Evolutionary conservation across 2,888 invertebrate genomes (phyloP).

Genomic region (Pristionchus maxplancki): DNA sequence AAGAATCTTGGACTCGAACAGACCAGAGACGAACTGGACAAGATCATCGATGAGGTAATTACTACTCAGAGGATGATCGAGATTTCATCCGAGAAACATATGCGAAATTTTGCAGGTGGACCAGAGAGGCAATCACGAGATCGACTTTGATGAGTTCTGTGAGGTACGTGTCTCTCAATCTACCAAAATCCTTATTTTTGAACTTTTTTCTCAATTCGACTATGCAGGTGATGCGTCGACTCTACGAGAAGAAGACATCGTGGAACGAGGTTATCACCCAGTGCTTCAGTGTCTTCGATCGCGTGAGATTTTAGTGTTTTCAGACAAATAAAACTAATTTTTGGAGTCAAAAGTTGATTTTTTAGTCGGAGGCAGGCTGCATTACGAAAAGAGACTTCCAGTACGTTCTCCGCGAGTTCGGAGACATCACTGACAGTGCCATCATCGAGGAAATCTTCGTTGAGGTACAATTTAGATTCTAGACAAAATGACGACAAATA

Average conservation of each 20-base stretch:
- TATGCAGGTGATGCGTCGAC: slow-evolving; percentile 67
- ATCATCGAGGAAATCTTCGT: slow-evolving; percentile 74
- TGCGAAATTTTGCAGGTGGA: slow-evolving; percentile 64
- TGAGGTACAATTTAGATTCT: too few species aligned
- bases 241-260: slow-evolving; percentile 73
- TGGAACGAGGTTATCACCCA: slow-evolving; percentile 76
- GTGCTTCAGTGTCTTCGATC: slow-evolving; percentile 75
- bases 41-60: slow-evolving; percentile 73
- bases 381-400: slow-evolving; percentile 75
- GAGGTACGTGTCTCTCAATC: slow-evolving; percentile 50
- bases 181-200: slow-evolving; percentile 54
- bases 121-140: slow-evolving; percentile 76
- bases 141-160: slow-evolving; percentile 76
- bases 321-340: too few species aligned
- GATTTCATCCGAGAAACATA: not conserved
- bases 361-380: slow-evolving; percentile 72
- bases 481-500: not conserved
- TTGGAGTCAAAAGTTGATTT: too few species aligned
- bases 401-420: slow-evolving; percentile 73
- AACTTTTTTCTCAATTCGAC: too few species aligned
- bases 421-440: slow-evolving; percentile 72
- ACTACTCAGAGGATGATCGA: not conserved
- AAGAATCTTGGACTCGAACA: slow-evolving; percentile 74
- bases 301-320: too few species aligned
- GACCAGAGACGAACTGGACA: slow-evolving; percentile 72